These are phyloP conservation scores for Drosophila dives DNA, from an alignment of 2,888 invertebrate genomes.

Conservation along the genomic window DNA sequence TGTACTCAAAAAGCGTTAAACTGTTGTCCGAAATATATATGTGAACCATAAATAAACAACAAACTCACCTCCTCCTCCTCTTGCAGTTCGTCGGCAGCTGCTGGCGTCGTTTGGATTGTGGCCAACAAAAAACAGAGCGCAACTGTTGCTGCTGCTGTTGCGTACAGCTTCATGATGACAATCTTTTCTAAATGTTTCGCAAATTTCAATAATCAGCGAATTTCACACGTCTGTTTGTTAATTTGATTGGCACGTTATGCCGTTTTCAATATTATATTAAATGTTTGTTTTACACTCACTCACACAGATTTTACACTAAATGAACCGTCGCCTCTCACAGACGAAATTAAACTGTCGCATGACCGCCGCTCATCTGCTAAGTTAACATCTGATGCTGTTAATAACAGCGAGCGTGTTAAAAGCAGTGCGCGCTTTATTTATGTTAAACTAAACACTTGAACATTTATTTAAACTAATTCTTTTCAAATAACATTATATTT, in stretches of 20 bases:
- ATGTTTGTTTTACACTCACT: conserved; percentile 32
- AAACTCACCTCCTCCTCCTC: conserved; percentile 55
- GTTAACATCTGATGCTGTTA: conserved; percentile 5
- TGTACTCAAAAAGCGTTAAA: conserved; percentile 60
- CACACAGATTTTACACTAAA: neutral
- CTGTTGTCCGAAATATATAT: conserved; percentile 37
- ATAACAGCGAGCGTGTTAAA: conserved; percentile 11
- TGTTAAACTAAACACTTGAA: neutral
- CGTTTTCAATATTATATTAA: conserved; percentile 32
- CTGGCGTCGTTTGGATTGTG: conserved; percentile 50
- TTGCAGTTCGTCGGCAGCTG: conserved; percentile 48
- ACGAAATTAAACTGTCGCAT: conserved; percentile 26
- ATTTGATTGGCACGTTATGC: conserved; percentile 48
- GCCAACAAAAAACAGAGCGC: conserved; percentile 62
- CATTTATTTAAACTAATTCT: neutral
- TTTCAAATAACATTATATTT: neutral
- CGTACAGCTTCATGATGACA: conserved; percentile 57
- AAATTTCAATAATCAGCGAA: conserved; percentile 26
- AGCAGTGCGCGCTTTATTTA: neutral
- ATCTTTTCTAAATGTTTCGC: conserved; percentile 20
- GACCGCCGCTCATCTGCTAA: conserved; percentile 3
- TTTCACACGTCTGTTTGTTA: conserved; percentile 44
- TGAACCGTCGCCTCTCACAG: conserved; percentile 11
- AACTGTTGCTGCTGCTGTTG: conserved; percentile 69
- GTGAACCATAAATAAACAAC: conserved; percentile 57